Base-by-base conservation (phyloP, 2,888 invertebrate genomes). In the Rotaria socialis region DNA sequence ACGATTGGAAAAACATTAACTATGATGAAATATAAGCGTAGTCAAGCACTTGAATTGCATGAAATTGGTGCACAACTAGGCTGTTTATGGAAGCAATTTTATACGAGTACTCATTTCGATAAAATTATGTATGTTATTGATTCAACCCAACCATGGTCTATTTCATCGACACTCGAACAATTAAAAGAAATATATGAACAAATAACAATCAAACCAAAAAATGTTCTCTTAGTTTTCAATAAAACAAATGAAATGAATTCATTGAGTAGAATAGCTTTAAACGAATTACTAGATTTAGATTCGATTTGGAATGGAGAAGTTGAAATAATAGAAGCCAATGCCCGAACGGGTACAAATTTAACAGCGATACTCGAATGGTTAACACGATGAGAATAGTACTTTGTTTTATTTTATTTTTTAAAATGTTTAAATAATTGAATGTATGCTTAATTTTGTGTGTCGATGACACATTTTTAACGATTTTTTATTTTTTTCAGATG, bases 61-160 rank as follows among this genome's bases (percentile, higher is more conserved):
- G 80, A 80, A n/a, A n/a, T 80, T 47, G 80, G 80, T n/a, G 80
- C 24, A 43, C 24, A n/a, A 80, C 14, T 80, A n/a, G 35, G 47
- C 14, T 47, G 11, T 47, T n/a, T 80, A n/a, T 80, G 80, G 80
- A 80, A 80, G 47, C 19, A 22, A 80, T 19, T 47, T 47, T 80
- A 80, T 80, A 47, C 19, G n/a, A 47, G 24, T n/a, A 47, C 47
- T 2, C 24, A 47, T 47, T 80, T 80, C 8, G 80, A 80, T 47
- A 80, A 80, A 47, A 43, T 80, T 47, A 24, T 80, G 24, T 80
- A 80, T 80, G n/a, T 80, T n/a, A 80, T 80, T n/a, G 80, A 80
- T 80, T 47, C 80, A 4, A 80, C 80, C 3, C 80, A 80, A 47
- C 47, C 80, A 47, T 47, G 47, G 24, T 24, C 80, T 22, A 47